phyloP scores from a whole-genome alignment of 2,797 vertebrate species.

The Esox masquinongy region DNA sequence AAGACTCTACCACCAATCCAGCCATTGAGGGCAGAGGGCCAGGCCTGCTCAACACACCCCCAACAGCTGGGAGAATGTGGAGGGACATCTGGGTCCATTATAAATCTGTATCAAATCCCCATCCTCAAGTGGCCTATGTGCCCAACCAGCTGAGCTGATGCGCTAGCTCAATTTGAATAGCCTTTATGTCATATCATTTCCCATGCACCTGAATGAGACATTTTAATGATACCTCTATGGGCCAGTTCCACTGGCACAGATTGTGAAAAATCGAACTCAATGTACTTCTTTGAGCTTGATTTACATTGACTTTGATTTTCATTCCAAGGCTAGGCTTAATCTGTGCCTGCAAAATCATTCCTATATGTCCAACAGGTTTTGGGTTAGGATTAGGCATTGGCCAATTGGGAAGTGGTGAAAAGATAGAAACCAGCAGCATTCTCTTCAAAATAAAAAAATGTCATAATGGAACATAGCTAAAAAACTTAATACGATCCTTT shows the following conservation, averaged over 20 bases:
- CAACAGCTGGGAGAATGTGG: background rate
- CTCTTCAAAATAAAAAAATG: background rate
- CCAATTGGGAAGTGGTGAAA: background rate
- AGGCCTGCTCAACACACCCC: background rate
- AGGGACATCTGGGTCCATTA: slow-evolving; percentile 11
- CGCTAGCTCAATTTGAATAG: background rate
- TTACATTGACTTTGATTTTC: too few species aligned
- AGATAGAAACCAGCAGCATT: background rate
- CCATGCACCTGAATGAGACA: background rate
- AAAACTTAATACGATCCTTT: background rate
- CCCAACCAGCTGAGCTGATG: background rate
- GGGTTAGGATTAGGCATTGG: background rate
- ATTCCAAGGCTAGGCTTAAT: too few species aligned
- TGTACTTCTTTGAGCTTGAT: too few species aligned
- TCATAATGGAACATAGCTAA: background rate
- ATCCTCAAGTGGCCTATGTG: background rate
- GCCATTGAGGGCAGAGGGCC: background rate
- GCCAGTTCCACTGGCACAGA: background rate
- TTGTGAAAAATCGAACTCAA: too few species aligned
- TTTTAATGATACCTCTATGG: background rate
- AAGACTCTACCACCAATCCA: background rate
- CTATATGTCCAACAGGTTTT: background rate
- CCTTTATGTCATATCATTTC: background rate
- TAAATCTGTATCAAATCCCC: background rate
- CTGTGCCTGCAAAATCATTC: too few species aligned